Evolutionary conservation across 2,888 invertebrate genomes (phyloP), one percentile per base, ranked within the genome.

Genomic region (Aporophyla lueneburgensis): DNA sequence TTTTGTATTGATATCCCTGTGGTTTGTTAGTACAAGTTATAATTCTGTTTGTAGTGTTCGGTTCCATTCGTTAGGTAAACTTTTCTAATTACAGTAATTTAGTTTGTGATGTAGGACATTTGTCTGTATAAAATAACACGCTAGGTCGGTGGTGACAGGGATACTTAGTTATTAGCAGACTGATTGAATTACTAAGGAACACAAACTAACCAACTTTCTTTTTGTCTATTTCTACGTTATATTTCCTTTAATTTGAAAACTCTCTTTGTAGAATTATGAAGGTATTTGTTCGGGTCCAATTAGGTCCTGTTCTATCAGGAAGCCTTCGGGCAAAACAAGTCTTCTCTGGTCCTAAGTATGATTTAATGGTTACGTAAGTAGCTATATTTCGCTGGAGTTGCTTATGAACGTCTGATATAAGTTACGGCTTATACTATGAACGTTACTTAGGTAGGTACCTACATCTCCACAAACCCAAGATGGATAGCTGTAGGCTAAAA

Each of bases 61-160:
- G 63, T 74, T 76, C 46, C 63, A 80, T 85, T 82, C 51, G 58
- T 71, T 61, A 59, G 21, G 67, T 70, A 63, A 75, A 75, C 74
- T 84, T 84, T 74, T 73, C 54, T 86, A 80, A 85, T 86, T 76
- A 85, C 77, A 12, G 74, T 86, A 75, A 87, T 87, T 85, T 82
- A 2, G 66, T 80, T 62, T 68, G 21, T 73, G 56, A 74, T 76
- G 74, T 74, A 78, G 67, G 58, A 76, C 76, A 78, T 66, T 72
- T 84, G 68, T 79, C 66, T 46, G 46, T 76, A 72, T 68, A 67
- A 79, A 76, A 79, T 72, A 74, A 74, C 63, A 69, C 46, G 63
- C 12, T 56, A 43, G 6, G 40, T 66, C 40, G 46, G 24, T 58
- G 56, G 33, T 71, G 73, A 72, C 73, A 62, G 21, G 21, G 53